A percentile compares a stretch with the other conserved stretches of the same genome.
Evolutionary conservation across 2,888 invertebrate genomes (phyloP).

Genomic region (Plebejus argus): DNA sequence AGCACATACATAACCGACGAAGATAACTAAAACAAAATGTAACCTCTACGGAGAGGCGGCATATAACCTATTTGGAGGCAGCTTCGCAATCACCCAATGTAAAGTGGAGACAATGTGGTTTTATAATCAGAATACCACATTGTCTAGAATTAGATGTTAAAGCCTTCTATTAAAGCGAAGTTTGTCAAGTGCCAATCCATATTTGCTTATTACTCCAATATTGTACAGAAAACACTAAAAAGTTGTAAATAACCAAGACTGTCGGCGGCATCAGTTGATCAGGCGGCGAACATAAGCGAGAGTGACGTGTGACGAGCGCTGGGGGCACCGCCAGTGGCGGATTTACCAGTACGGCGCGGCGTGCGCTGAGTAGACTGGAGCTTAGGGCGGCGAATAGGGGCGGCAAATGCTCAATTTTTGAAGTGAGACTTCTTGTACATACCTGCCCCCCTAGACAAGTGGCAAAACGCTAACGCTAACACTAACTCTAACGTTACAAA

Average conservation of each 20-base stretch:
- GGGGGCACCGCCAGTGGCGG: constrained; percentile 33
- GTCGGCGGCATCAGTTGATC: constrained; percentile 45
- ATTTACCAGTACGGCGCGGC: not conserved
- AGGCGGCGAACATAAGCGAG: constrained; percentile 45
- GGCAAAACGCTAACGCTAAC: too few species aligned
- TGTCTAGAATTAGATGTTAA: not conserved
- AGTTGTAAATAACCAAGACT: not conserved
- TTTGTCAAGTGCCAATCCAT: not conserved
- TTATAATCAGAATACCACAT: not conserved
- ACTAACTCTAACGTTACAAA: too few species aligned
- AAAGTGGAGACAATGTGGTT: too few species aligned
- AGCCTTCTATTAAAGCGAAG: not conserved
- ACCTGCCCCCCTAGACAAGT: too few species aligned
- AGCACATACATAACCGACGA: too few species aligned
- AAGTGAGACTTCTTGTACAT: not conserved
- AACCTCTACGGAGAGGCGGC: too few species aligned
- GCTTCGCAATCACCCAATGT: not conserved
- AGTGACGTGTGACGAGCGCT: constrained; percentile 49
- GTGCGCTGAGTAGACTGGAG: not conserved
- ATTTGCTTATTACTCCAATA: not conserved
- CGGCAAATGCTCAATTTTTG: not conserved
- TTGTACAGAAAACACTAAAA: not conserved
- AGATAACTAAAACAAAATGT: too few species aligned
- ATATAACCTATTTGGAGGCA: too few species aligned
- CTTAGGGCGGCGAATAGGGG: not conserved